Evolutionary conservation across 2,797 vertebrate genomes (phyloP), one percentile per base, ranked within the genome.

Genomic region (Corythornis leucogaster): DNA sequence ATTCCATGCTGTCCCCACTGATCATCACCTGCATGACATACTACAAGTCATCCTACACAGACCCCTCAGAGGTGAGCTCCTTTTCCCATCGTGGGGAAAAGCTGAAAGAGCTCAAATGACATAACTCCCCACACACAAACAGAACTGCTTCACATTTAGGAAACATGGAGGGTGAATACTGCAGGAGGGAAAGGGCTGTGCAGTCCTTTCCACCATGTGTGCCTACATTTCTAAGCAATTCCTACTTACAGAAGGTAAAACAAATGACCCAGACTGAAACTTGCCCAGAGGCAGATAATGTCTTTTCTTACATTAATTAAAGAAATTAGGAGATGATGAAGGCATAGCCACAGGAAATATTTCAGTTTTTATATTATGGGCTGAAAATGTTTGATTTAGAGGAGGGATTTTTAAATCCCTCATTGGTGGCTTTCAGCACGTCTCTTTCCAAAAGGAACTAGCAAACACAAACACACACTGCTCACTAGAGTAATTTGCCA

Each of bases 261-360:
- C 51, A 87, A 93, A 95, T 87, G 85, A 59, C 67, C 74, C 40
- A 75, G 92, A 85, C 81, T 53, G 70, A 80, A 93, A 87, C 54
- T 81, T 89, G 76, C 93, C 84, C 76, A 62, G 84, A 90, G 92
- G 93, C 84, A 85, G 81, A 75, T n/a, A 68, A 68, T 0, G 15
- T 48, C n/a, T 95, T 95, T 95, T 92, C 92, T 93, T 90, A 85
- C 50, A 92, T 89, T 95, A 93, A 94, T 92, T 96, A 94, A 80
- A 92, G 78, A 94, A 96, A 96, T 90, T 88, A 89, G 58, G 75
- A 83, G 46, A 81, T 77, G 87, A 88, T 86, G 83, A 91, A 96
- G 89, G 63, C 64, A 0, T 57, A 50, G 57, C 62, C 71, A 91
- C 26, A 21, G 76, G 91, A 93, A 93, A 87, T 91, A 91, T 75